A percentile compares a stretch with the other conserved stretches of the same genome.
These are phyloP conservation scores for Ammodramus savannarum DNA, from an alignment of 2,113 vertebrate genomes.

Conservation along the genomic window DNA sequence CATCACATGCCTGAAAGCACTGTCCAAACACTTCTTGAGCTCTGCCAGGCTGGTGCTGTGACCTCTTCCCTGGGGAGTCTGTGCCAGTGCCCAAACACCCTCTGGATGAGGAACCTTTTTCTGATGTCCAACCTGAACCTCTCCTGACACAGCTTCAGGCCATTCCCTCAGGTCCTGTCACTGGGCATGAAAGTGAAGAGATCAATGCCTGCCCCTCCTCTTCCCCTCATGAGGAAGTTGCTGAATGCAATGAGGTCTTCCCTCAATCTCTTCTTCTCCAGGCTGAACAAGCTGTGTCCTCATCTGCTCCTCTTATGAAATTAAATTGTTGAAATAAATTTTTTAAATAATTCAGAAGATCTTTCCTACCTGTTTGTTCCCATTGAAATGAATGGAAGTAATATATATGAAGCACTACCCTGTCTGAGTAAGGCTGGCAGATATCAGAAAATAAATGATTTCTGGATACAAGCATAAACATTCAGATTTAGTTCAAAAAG, in stretches of 20 bases:
- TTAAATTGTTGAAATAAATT: neutral
- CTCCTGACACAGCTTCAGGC: accelerated
- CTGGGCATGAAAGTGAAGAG: no score
- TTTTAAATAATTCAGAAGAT: neutral
- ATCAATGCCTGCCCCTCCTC: neutral
- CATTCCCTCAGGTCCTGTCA: accelerated
- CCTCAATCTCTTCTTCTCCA: neutral
- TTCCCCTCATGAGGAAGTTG: accelerated
- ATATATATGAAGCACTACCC: neutral
- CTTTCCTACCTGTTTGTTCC: neutral
- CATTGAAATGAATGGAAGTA: neutral
- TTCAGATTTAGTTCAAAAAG: conserved; percentile 11
- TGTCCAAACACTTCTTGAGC: neutral
- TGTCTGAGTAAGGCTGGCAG: neutral
- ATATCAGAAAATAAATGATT: neutral
- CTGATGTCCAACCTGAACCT: accelerated
- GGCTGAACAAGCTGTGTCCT: neutral
- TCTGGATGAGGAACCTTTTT: neutral
- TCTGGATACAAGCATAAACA: neutral
- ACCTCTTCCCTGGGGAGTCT: neutral
- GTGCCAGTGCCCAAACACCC: accelerated
- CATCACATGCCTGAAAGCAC: accelerated
- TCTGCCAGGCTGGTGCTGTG: accelerated
- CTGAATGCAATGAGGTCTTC: neutral
- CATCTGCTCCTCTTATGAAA: neutral